Evolutionary conservation across 2,888 invertebrate genomes (phyloP), one percentile per base, ranked within the genome.

Genomic region (Linyphia triangularis): DNA sequence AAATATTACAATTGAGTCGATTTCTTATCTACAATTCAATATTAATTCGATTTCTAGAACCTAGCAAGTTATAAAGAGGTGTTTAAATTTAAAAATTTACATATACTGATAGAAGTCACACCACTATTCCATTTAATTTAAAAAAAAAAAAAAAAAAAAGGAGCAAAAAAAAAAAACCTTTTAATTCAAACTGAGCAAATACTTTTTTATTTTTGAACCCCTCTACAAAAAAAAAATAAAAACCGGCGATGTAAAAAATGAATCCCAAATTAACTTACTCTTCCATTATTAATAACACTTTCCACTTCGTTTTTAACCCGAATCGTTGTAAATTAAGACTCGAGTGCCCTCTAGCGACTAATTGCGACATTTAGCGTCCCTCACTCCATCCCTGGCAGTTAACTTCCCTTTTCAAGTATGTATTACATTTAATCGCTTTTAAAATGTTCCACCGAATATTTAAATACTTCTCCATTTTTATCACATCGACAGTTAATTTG

Each of bases 331-430:
- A 88, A 88, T 88, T 88, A 88, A 88, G 86, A 73, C 65, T 69
- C 69, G 79, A 88, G 73, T 81, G 81, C 86, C 86, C 86, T 81
- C 81, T 81, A 73, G 86, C 81, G 86, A 69, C 57, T 88, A 88
- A 88, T 88, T 88, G 81, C 86, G 73, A 81, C 81, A 75, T 81
- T 81, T 88, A 75, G 72, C 28, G 63, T 57, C 79, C 72, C 63
- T 85, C 79, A 72, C 79, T 65, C 26, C 33, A 79, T 78, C 51
- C 26, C 26, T 40, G 63, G 73, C 79, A 86, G 85, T 79, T 79
- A 85, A 79, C 86, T 81, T 33, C n/a, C n/a, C 51, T 86, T 43
- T 57, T 63, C 33, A 72, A 75, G 85, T 88, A 57, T 81, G 81
- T 63, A 67, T 81, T 75, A 67, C 75, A 88, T 88, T 81, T 88